These are phyloP conservation scores for Crematogaster levior DNA, from an alignment of 2,888 invertebrate genomes.

Conservation along the genomic window DNA sequence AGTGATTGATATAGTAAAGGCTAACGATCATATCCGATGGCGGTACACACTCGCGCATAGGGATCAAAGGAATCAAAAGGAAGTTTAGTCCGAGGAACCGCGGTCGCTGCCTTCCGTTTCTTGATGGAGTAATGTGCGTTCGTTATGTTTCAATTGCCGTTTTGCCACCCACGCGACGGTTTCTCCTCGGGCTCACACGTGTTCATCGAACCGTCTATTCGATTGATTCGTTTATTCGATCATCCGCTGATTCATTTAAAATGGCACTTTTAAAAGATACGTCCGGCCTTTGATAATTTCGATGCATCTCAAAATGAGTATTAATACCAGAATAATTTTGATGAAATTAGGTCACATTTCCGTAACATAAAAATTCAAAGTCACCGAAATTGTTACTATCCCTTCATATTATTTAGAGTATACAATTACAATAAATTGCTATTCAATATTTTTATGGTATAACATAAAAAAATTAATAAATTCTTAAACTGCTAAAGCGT, in stretches of 20 bases:
- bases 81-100: constrained; percentile 73
- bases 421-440: neutral
- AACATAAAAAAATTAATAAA: neutral
- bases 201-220: neutral
- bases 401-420: neutral
- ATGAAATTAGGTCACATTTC: neutral
- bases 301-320: neutral
- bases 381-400: neutral
- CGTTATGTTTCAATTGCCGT: constrained; percentile 83
- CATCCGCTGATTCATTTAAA: neutral
- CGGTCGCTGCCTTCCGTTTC: constrained; percentile 80
- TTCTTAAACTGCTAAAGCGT: neutral
- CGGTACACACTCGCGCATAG: constrained; percentile 63
- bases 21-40: constrained; percentile 70
- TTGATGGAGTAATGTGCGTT: constrained; percentile 84
- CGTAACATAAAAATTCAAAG: neutral
- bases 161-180: constrained; percentile 76
- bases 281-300: neutral
- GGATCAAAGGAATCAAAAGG: constrained; percentile 81
- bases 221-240: neutral
- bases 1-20: constrained; percentile 63
- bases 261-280: neutral
- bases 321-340: neutral
- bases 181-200: neutral
- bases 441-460: neutral